These are phyloP conservation scores for Xanthorhoe spadicearia DNA, from an alignment of 2,888 invertebrate species.

Conservation along the genomic window DNA sequence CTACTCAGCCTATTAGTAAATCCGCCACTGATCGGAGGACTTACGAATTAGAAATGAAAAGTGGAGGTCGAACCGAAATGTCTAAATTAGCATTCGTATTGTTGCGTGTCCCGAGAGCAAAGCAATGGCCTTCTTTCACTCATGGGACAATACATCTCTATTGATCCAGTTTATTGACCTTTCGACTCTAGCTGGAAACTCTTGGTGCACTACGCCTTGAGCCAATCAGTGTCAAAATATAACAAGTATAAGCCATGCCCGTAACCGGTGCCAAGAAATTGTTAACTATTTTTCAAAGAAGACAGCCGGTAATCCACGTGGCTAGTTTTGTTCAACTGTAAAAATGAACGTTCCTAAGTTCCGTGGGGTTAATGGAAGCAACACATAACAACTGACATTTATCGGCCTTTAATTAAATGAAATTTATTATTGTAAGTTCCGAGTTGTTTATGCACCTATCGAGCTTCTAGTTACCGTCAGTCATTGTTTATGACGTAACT, in stretches of 20 bases:
- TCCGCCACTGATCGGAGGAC: slow-evolving; percentile 55
- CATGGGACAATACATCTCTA: slow-evolving; percentile 32
- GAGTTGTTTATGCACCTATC: slow-evolving; percentile 32
- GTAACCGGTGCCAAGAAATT: slow-evolving; percentile 41
- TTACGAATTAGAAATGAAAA: slow-evolving; percentile 62
- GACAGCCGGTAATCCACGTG: slow-evolving; percentile 37
- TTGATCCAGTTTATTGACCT: slow-evolving; percentile 41
- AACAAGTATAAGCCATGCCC: slow-evolving; percentile 31
- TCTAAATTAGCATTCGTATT: slow-evolving; percentile 71
- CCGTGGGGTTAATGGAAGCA: slow-evolving; percentile 54
- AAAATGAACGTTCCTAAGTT: slow-evolving; percentile 45
- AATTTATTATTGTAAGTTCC: slow-evolving; percentile 53
- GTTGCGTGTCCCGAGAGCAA: slow-evolving; percentile 41
- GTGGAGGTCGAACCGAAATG: slow-evolving; percentile 67
- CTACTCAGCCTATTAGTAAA: too few relatives aligned
- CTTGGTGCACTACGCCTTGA: slow-evolving; percentile 28
- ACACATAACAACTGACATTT: slow-evolving; percentile 53
- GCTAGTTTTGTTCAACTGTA: slow-evolving; percentile 40
- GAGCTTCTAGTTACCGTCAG: slow-evolving; percentile 45
- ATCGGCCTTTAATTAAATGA: slow-evolving; percentile 58
- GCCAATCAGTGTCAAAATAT: slow-evolving; percentile 40
- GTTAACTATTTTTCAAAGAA: slow-evolving; percentile 47
- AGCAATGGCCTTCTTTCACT: slow-evolving; percentile 41
- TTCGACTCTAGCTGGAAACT: slow-evolving; percentile 27
- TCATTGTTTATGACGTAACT: slow-evolving; percentile 46